These are phyloP conservation scores for Tortrix viridana DNA, from an alignment of 2,888 invertebrate genomes.

Conservation along the genomic window DNA sequence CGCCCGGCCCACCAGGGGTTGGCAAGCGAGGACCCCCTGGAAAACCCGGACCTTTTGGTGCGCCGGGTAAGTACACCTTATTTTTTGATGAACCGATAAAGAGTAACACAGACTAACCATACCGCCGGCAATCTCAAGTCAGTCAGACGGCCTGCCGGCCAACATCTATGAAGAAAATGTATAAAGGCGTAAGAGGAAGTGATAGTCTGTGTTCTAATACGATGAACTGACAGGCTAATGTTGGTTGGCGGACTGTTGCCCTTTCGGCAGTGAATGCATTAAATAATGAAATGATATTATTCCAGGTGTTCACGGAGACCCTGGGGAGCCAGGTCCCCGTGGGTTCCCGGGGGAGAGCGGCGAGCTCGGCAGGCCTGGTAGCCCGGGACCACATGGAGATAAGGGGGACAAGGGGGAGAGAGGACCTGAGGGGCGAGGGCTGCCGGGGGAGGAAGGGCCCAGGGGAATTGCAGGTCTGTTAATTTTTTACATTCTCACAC, in stretches of 20 bases:
- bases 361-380: slow-evolving; percentile 87
- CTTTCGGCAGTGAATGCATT: too few species aligned
- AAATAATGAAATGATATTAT: neutral
- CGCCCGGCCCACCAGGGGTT: slow-evolving; percentile 87
- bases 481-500: too few species aligned
- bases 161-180: too few species aligned
- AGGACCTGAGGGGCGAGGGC: slow-evolving; percentile 88
- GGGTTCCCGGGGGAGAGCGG: slow-evolving; percentile 91
- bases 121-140: too few species aligned
- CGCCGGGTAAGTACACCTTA: slow-evolving; percentile 83
- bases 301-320: slow-evolving; percentile 86
- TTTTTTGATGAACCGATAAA: neutral
- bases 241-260: too few species aligned
- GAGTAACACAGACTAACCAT: too few species aligned
- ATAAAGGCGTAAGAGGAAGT: too few species aligned
- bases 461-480: slow-evolving; percentile 86
- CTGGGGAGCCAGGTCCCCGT: slow-evolving; percentile 86
- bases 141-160: too few species aligned
- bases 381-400: slow-evolving; percentile 85
- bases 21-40: slow-evolving; percentile 89
- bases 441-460: slow-evolving; percentile 89
- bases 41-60: slow-evolving; percentile 87
- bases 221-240: too few species aligned
- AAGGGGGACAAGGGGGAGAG: slow-evolving; percentile 90
- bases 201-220: too few species aligned